phyloP scores from a whole-genome alignment of 2,113 vertebrate species.

The Poicephalus meyeri region DNA sequence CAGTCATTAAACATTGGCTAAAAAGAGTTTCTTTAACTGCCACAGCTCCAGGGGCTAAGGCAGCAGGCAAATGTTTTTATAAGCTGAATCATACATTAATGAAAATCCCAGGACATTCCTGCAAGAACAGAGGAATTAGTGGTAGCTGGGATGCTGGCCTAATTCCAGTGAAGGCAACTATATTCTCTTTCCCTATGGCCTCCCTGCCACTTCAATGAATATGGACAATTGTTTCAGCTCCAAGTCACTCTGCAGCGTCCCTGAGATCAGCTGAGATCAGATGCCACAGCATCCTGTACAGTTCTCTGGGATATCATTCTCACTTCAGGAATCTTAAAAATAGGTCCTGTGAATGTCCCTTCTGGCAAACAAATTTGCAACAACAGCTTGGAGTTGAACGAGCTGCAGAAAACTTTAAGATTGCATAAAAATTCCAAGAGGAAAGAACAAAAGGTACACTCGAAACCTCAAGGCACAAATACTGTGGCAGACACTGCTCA shows the following conservation, averaged over 20 bases:
- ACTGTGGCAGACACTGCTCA: background rate
- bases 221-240: background rate
- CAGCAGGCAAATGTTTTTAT: constrained; percentile 39
- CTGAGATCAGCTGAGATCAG: background rate
- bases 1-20: background rate
- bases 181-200: background rate
- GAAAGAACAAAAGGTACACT: constrained; percentile 16
- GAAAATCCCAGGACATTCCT: constrained; percentile 53
- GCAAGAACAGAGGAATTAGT: constrained; percentile 24
- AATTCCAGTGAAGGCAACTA: constrained; percentile 40
- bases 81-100: constrained; percentile 35
- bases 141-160: constrained; percentile 4
- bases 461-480: background rate
- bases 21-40: background rate
- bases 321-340: constrained; percentile 12
- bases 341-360: background rate
- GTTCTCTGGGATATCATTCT: background rate
- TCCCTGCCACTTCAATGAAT: background rate
- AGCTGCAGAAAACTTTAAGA: background rate
- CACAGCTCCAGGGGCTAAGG: background rate
- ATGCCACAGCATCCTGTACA: background rate
- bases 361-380: background rate
- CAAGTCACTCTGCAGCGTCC: rapidly evolving
- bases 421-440: background rate
- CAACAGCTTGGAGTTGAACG: constrained; percentile 28